These are phyloP conservation scores for Battus philenor DNA, from an alignment of 1,140 invertebrate genomes.

Conservation along the genomic window DNA sequence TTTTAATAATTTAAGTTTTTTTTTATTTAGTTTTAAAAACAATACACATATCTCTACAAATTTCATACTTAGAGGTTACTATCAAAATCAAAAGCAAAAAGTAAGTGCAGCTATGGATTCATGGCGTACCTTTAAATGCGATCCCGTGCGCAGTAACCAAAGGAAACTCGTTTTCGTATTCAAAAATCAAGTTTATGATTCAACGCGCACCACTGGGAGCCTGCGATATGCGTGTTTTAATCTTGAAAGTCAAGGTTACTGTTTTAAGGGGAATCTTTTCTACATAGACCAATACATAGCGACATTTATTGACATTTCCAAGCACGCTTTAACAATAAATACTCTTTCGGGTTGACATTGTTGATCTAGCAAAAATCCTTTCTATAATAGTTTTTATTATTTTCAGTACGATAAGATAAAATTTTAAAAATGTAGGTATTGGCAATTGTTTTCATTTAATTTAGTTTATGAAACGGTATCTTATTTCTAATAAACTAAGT, in stretches of 20 bases:
- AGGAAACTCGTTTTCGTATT: slow-evolving; percentile 9
- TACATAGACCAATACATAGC: not conserved
- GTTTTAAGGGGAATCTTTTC: slow-evolving; percentile 3
- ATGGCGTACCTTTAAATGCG: not conserved
- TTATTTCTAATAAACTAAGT: too few relatives aligned
- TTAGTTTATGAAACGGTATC: too few relatives aligned
- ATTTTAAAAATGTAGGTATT: too few relatives aligned
- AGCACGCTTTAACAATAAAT: too few relatives aligned
- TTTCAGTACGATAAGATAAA: too few relatives aligned
- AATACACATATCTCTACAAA: not conserved
- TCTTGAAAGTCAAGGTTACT: slow-evolving; percentile 12
- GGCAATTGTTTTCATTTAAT: too few relatives aligned
- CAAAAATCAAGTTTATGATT: slow-evolving; percentile 14
- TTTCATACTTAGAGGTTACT: too few relatives aligned
- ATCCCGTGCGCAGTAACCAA: slow-evolving; percentile 2
- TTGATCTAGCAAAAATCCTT: too few relatives aligned
- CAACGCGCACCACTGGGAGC: not conserved
- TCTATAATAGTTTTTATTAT: too few relatives aligned
- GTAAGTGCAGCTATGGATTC: not conserved
- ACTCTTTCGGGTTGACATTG: too few relatives aligned
- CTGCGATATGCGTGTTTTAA: not conserved
- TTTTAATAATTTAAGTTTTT: not conserved
- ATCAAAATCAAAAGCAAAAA: too few relatives aligned
- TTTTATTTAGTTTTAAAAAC: not conserved
- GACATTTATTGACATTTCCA: slow-evolving; percentile 12